A percentile compares a stretch with the other conserved stretches of the same genome.
Conservation (phyloP, 1,140 invertebrate genomes). For the Bombus difficillimus region DNA sequence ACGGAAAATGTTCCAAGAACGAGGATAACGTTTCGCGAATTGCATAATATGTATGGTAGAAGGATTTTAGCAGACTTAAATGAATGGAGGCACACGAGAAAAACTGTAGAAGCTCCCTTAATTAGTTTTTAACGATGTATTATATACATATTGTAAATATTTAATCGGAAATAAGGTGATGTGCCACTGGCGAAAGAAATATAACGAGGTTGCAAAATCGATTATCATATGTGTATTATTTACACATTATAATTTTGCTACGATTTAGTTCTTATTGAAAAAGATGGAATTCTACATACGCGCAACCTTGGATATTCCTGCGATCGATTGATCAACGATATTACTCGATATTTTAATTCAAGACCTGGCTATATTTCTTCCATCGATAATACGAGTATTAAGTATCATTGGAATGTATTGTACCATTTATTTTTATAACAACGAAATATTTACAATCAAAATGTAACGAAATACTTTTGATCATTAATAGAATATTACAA, state of each 20-base stretch:
- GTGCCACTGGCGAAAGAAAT: background rate
- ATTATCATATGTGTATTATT: background rate
- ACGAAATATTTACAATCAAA: background rate
- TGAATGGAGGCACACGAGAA: slow-evolving; percentile 85
- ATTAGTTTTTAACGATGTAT: slow-evolving; percentile 74
- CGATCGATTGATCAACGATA: background rate
- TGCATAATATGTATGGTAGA: slow-evolving; percentile 87
- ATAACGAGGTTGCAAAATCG: background rate
- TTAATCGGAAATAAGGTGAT: slow-evolving; percentile 10
- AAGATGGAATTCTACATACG: background rate
- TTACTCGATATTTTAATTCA: background rate
- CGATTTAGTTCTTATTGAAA: background rate
- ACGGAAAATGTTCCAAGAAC: slow-evolving; percentile 83
- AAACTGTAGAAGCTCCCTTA: slow-evolving; percentile 74
- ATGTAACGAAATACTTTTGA: background rate
- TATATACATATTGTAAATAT: slow-evolving; percentile 51
- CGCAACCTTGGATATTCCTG: background rate
- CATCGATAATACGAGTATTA: background rate
- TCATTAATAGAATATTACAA: background rate
- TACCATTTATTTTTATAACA: slow-evolving; percentile 25
- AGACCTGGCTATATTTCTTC: background rate
- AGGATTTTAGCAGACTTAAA: slow-evolving; percentile 87
- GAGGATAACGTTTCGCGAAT: slow-evolving; percentile 87
- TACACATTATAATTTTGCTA: background rate
- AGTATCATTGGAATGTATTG: slow-evolving; percentile 18